A percentile compares a stretch with the other conserved stretches of the same genome.
phyloP scores from a whole-genome alignment of 2,797 vertebrate species.

The Acanthurus lineatus region DNA sequence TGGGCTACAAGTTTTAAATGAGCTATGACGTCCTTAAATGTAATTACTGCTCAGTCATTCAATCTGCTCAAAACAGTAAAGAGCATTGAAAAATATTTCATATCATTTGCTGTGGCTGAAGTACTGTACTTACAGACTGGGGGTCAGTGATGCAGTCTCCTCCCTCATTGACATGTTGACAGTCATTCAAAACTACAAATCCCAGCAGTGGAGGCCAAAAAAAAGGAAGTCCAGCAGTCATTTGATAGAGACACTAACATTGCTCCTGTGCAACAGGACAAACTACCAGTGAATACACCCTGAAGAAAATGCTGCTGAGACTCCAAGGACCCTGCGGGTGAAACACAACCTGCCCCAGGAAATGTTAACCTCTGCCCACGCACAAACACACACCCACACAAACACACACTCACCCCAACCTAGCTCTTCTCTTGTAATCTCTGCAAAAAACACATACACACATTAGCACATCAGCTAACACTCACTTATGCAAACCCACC shows the following conservation, averaged over 20 bases:
- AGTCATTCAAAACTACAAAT: constrained; percentile 73
- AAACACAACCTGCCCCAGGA: constrained; percentile 47
- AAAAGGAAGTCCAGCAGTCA: constrained; percentile 31
- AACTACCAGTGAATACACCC: constrained; percentile 41
- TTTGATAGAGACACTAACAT: constrained; percentile 25
- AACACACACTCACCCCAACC: constrained; percentile 6
- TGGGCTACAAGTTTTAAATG: not conserved
- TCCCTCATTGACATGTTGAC: constrained; percentile 59
- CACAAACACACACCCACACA: constrained; percentile 24
- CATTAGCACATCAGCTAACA: constrained; percentile 8
- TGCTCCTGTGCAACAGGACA: constrained; percentile 23
- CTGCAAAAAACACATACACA: constrained; percentile 18
- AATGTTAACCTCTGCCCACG: constrained; percentile 49
- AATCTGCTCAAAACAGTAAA: not conserved
- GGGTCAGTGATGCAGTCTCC: constrained; percentile 50
- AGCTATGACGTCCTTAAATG: not conserved
- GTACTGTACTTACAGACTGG: constrained; percentile 71
- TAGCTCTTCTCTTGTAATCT: constrained; percentile 17
- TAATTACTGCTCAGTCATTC: not conserved
- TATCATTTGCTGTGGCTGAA: constrained; percentile 18
- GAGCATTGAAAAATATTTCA: not conserved
- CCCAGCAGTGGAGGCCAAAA: constrained; percentile 49
- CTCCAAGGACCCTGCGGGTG: constrained; percentile 37
- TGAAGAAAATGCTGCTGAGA: constrained; percentile 26
- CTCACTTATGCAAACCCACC: not conserved